A percentile compares a stretch with the other conserved stretches of the same genome.
Conservation (phyloP, 2,797 vertebrate genomes). For the Diceros bicornis region DNA sequence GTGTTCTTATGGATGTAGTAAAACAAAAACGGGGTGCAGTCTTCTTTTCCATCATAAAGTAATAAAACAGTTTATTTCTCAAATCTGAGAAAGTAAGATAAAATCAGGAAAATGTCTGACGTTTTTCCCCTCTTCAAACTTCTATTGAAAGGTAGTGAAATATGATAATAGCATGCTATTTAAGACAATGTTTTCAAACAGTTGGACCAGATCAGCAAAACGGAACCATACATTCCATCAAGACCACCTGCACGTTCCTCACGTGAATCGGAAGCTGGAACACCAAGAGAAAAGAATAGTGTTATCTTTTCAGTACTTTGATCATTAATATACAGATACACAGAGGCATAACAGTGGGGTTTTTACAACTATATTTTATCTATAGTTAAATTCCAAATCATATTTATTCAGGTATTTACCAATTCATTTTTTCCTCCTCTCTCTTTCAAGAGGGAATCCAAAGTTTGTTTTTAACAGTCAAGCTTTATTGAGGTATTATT, state of each 20-base stretch:
- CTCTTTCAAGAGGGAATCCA: background rate
- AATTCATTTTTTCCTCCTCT: background rate
- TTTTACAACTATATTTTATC: background rate
- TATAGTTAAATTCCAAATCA: background rate
- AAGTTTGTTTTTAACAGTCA: background rate
- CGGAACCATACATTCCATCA: background rate
- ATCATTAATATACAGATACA: background rate
- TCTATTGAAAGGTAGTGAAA: constrained; percentile 31
- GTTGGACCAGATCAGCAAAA: background rate
- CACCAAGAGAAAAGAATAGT: background rate
- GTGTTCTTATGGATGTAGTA: background rate
- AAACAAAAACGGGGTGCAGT: constrained; percentile 43
- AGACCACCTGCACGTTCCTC: background rate
- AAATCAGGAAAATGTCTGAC: background rate
- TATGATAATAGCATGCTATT: background rate
- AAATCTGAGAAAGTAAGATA: constrained; percentile 58
- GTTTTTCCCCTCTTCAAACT: background rate
- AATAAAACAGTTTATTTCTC: constrained; percentile 60
- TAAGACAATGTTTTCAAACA: constrained; percentile 45
- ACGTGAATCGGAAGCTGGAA: background rate
- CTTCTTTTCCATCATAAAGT: constrained; percentile 57
- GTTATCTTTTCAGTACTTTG: background rate
- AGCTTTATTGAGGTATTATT: background rate
- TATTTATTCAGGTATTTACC: background rate
- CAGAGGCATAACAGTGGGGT: background rate